Conservation (phyloP, 2,113 vertebrate genomes). For the Scomber colias region DNA sequence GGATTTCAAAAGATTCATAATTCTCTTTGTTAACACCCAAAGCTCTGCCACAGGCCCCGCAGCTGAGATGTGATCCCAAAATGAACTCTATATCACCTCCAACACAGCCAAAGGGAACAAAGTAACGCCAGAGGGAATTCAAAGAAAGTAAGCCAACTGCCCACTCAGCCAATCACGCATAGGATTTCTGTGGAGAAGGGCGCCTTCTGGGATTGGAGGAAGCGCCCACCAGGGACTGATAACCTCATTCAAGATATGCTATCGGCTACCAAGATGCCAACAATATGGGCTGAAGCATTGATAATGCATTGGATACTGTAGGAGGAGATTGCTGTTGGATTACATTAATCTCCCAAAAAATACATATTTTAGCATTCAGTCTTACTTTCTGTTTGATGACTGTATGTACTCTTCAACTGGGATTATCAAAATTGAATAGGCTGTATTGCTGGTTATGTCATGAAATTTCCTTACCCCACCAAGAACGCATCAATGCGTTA, state of each 20-base stretch:
- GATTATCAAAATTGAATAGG: not conserved
- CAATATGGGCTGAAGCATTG: conserved; percentile 41
- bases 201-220: conserved; percentile 52
- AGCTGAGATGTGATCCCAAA: conserved; percentile 66
- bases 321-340: conserved; percentile 25
- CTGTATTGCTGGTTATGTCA: not conserved
- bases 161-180: conserved; percentile 59
- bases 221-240: conserved; percentile 50
- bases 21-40: conserved; percentile 68
- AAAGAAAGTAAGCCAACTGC: conserved; percentile 64
- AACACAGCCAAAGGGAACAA: conserved; percentile 63
- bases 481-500: not conserved
- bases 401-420: not conserved
- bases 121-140: conserved; percentile 47
- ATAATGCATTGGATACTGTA: conserved; percentile 27
- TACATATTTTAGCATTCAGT: not conserved
- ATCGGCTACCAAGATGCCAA: conserved; percentile 51
- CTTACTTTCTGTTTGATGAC: not conserved
- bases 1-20: conserved; percentile 65
- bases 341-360: conserved; percentile 1
- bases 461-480: not conserved
- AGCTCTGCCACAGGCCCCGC: conserved; percentile 42
- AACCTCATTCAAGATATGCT: conserved; percentile 53
- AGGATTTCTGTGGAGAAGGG: conserved; percentile 46
- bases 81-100: conserved; percentile 80